Conservation (phyloP, 2,797 vertebrate genomes). For the Danio jaintianensis region DNA sequence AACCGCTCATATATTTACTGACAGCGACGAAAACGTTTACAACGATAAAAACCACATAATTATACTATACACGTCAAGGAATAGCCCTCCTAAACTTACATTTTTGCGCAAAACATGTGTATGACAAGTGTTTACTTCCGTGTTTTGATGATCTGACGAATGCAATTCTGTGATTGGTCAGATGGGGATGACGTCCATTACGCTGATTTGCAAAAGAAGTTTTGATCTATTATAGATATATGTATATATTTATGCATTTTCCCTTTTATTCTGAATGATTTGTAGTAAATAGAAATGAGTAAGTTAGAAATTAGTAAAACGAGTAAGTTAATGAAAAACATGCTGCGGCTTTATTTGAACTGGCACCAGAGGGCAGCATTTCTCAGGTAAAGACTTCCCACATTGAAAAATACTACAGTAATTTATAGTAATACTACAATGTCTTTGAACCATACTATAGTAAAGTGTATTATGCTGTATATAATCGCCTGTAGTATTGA, state of each 20-base stretch:
- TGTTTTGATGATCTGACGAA: conserved; percentile 21
- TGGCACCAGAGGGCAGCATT: conserved; percentile 44
- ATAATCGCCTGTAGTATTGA: too few relatives aligned
- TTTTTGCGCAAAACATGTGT: background rate
- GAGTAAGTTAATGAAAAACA: background rate
- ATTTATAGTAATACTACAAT: too few relatives aligned
- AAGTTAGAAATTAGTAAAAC: background rate
- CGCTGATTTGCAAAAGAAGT: background rate
- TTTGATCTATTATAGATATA: background rate
- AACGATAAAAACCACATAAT: background rate
- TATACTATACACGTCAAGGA: background rate
- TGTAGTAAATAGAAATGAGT: background rate
- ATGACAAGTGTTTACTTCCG: conserved; percentile 63
- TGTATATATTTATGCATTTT: background rate
- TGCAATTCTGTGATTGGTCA: background rate
- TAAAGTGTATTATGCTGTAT: too few relatives aligned
- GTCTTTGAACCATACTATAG: too few relatives aligned
- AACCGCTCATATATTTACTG: background rate
- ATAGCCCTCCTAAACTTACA: background rate
- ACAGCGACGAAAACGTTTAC: background rate
- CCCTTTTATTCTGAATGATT: background rate
- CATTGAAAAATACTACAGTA: too few relatives aligned
- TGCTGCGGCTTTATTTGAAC: background rate
- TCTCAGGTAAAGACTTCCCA: background rate
- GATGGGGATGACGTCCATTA: background rate